Percentiles rank a stretch among this genome's conserved stretches.
Evolutionary conservation across 2,888 invertebrate genomes (phyloP).

Genomic region (Drosophila ustulata): DNA sequence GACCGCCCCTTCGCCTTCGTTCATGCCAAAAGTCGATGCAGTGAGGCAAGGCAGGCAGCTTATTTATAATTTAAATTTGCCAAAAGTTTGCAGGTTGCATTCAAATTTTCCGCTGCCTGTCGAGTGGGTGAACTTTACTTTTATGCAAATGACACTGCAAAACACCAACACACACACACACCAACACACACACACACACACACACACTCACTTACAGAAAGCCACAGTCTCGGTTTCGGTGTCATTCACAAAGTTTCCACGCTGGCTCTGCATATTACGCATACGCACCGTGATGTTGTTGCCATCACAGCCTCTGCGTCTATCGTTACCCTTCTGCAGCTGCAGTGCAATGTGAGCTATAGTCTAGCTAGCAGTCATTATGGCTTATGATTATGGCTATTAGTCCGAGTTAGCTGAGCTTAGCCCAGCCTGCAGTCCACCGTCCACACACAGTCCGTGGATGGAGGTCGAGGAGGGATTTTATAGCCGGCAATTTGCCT

Average conservation of each 20-base stretch:
- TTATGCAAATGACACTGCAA: conserved; percentile 75
- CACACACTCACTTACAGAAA: not conserved
- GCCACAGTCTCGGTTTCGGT: conserved; percentile 54
- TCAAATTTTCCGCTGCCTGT: conserved; percentile 69
- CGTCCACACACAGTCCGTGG: conserved; percentile 31
- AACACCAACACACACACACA: conserved; percentile 38
- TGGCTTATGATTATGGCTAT: conserved; percentile 79
- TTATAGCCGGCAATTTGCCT: conserved; percentile 58
- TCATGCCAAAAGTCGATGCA: conserved; percentile 31
- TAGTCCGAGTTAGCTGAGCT: conserved; percentile 65
- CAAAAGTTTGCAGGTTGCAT: conserved; percentile 78
- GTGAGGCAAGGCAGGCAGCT: conserved; percentile 57
- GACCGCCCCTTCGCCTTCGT: conserved; percentile 11
- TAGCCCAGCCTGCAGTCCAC: conserved; percentile 34
- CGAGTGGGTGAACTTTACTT: conserved; percentile 80
- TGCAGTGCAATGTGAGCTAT: conserved; percentile 53
- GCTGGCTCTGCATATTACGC: conserved; percentile 45
- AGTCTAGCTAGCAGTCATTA: conserved; percentile 66
- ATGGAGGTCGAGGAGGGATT: conserved; percentile 4
- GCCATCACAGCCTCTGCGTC: conserved; percentile 9
- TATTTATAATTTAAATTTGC: conserved; percentile 80
- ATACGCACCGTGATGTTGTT: conserved; percentile 54
- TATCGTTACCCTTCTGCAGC: conserved; percentile 3
- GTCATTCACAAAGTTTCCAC: conserved; percentile 72
- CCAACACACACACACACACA: conserved; percentile 21